Base-by-base conservation (phyloP, 2,888 invertebrate genomes). In the Elegia similella region DNA sequence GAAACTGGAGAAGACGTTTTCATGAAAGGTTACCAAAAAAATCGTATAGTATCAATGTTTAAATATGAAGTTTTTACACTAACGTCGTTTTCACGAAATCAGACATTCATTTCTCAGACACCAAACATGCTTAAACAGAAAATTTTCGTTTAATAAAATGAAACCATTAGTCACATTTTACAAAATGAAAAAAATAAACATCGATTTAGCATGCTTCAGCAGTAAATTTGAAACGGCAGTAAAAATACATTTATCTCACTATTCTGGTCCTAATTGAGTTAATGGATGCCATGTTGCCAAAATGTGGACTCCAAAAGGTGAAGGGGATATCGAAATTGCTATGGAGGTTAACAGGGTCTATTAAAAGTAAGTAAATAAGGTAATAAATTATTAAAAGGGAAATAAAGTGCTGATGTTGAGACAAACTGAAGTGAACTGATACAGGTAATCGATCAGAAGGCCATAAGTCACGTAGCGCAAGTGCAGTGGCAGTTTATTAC, bases 241-340 rank as follows among this genome's bases (percentile, higher is more conserved):
- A 48, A 44, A 29, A 55, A 48, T 30, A 56, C 42, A 52, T 38
- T 50, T 6, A 57, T 82, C 84, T 73, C 71, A 87, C 88, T 85
- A 87, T 79, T 67, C 75, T 77, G 65, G 72, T 79, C 82, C 80
- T 71, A 59, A 85, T 82, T 60, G 74, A 77, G 66, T 78, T 70
- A 59, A 85, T 69, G 67, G 82, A 86, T 42, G 86, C 84, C 87
- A 86, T 23, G 23, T 86, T 61, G 52, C 56, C 32, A 58, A 55
- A 55, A 34, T n/a, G 16, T 15, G 54, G 29, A 7, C 13, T 38
- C 34, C n/a, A n/a, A 42, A 29, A 42, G 6, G 38, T 52, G 17
- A 34, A 16, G 15, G 1, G 8, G 43, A 15, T 13, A 6, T n/a
- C 12, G 8, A 42, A 42, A 42, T 47, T 17, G 50, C 10, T 16